phyloP scores from a whole-genome alignment of 2,113 vertebrate genomes.

The Chiloscyllium plagiosum region DNA sequence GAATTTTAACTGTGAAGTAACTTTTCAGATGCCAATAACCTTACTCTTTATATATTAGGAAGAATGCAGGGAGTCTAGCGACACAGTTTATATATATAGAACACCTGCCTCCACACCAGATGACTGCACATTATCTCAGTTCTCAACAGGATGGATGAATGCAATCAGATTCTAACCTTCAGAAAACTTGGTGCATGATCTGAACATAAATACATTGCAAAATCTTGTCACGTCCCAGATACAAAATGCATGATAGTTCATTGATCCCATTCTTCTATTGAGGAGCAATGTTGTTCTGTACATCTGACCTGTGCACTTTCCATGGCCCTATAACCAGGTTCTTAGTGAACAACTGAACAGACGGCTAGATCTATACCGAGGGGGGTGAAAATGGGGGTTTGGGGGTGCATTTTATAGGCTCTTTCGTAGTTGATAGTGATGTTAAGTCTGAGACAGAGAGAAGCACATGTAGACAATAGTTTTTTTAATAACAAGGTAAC shows the following conservation, averaged over 20 bases:
- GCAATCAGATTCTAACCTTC: too few relatives aligned
- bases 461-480: too few relatives aligned
- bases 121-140: background rate
- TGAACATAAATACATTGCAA: background rate
- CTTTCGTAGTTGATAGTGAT: too few relatives aligned
- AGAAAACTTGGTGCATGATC: too few relatives aligned
- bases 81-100: background rate
- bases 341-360: background rate
- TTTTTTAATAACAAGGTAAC: too few relatives aligned
- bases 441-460: too few relatives aligned
- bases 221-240: background rate
- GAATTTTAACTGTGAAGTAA: too few relatives aligned
- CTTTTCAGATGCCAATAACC: background rate
- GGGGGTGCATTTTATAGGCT: background rate
- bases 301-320: background rate
- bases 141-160: too few relatives aligned
- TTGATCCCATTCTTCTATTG: background rate
- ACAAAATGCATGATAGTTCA: background rate
- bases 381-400: too few relatives aligned
- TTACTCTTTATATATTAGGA: background rate
- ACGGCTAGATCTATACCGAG: background rate
- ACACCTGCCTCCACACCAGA: slow-evolving; percentile 12
- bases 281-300: background rate
- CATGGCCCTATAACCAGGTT: background rate
- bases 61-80: background rate